Conservation (phyloP, 2,113 vertebrate genomes). For the Pycnonotus jocosus region DNA sequence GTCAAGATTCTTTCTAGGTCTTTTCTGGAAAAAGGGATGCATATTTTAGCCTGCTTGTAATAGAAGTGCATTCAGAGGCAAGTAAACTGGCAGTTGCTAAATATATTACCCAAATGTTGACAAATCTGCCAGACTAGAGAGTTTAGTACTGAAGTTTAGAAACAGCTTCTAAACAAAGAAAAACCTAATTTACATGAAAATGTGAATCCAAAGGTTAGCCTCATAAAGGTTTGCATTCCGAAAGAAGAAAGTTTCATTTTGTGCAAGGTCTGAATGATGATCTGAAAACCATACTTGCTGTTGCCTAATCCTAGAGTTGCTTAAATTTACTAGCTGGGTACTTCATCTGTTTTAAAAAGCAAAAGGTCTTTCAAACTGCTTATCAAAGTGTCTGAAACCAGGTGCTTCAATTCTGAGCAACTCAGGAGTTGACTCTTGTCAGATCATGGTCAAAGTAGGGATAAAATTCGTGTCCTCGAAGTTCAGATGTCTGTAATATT, state of each 20-base stretch:
- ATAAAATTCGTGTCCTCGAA: not conserved
- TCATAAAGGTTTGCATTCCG: not conserved
- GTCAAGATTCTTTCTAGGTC: not conserved
- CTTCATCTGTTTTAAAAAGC: not conserved
- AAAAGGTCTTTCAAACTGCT: not conserved
- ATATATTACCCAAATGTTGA: not conserved
- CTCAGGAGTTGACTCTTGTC: not conserved
- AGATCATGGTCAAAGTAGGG: not conserved
- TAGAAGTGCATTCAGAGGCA: not conserved
- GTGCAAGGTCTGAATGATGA: not conserved
- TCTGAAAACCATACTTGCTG: not conserved
- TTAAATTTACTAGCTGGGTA: not conserved
- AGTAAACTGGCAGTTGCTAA: not conserved
- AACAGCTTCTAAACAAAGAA: not conserved
- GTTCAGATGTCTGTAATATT: not conserved
- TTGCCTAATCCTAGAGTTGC: not conserved
- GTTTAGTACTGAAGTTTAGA: not conserved
- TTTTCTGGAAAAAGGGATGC: not conserved
- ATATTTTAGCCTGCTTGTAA: not conserved
- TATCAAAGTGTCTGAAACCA: not conserved
- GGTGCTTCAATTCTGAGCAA: not conserved
- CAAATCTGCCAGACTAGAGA: not conserved
- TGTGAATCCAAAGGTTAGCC: not conserved
- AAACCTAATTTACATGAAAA: not conserved
- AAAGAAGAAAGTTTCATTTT: not conserved